Base-by-base conservation (phyloP, 2,888 invertebrate genomes). In the Drymonia ruficornis region DNA sequence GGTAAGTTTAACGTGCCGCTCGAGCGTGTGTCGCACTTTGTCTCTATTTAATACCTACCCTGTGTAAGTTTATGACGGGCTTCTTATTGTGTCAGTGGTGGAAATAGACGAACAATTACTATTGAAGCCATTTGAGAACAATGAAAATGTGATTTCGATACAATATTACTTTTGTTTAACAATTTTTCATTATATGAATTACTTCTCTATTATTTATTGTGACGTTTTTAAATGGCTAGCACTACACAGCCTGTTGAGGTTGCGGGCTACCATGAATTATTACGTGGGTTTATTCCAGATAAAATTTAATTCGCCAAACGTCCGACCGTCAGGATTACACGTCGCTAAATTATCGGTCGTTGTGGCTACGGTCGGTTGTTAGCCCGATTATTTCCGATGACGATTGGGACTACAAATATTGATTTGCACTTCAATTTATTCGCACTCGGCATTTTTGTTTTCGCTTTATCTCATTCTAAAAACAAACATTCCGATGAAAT, bases 261-360 rank as follows among this genome's bases (percentile, higher is more conserved):
- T 46, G 67, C 61, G 57, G 63, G 76, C 82, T 76, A 78, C 68
- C 76, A 84, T 86, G 82, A 87, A 83, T 84, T 83, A 85, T 85
- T 81, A 72, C 66, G 61, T 72, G 67, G 79, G 81, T 76, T 83
- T 81, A 80, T 76, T 75, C 80, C 70, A 73, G 80, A 83, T 87
- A 83, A 86, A 87, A 87, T 89, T 84, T 81, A 87, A 87, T 84
- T 85, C 73, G 73, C 74, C 80, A 78, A 81, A 77, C 76, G 76
- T 73, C 69, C 72, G 74, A 67, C 58, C 55, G 51, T 75, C 74
- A 65, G 78, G 78, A 84, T 86, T 83, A 83, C 79, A 73, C 75
- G 70, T 43, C 81, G 84, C 82, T 82, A 83, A 86, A 87, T 88
- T 84, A 86, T 83, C 79, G 81, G 80, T 80, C 81, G 84, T 87